Percentiles rank a stretch among this genome's conserved stretches.
phyloP scores from a whole-genome alignment of 1,140 invertebrate species.

The Mycetomoellerius zeteki region DNA sequence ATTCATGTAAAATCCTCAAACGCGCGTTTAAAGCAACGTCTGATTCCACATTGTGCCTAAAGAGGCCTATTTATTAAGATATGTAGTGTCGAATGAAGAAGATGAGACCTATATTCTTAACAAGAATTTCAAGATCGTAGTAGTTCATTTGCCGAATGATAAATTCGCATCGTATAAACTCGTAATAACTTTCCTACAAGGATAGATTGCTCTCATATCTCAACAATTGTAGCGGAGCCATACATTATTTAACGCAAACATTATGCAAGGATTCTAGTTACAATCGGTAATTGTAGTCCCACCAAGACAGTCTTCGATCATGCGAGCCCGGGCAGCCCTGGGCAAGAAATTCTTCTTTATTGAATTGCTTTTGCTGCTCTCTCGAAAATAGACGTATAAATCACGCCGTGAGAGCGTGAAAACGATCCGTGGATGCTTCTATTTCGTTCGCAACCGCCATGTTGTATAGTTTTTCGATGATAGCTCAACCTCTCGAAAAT shows the following conservation, averaged over 20 bases:
- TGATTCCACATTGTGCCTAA: conserved; percentile 57
- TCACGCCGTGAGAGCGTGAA: conserved; percentile 50
- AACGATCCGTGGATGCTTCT: conserved; percentile 52
- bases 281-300: conserved; percentile 63
- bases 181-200: conserved; percentile 47
- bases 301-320: conserved; percentile 61
- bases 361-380: conserved; percentile 59
- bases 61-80: conserved; percentile 64
- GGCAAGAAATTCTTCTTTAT: conserved; percentile 66
- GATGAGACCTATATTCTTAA: conserved; percentile 60
- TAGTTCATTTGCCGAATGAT: conserved; percentile 54
- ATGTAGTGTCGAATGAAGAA: conserved; percentile 37
- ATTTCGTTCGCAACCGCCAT: conserved; percentile 40
- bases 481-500: not conserved
- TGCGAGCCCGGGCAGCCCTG: conserved; percentile 35
- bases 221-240: conserved; percentile 56
- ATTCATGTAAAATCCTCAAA: conserved; percentile 38
- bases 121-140: conserved; percentile 54
- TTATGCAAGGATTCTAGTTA: conserved; percentile 65
- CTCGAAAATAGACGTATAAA: conserved; percentile 62
- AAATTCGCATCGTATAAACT: conserved; percentile 48
- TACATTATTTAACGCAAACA: conserved; percentile 63
- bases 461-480: conserved; percentile 32
- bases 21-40: conserved; percentile 14
- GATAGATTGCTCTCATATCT: conserved; percentile 56